Evolutionary conservation across 2,113 vertebrate species (phyloP).

Genomic region (Alligator mississippiensis): DNA sequence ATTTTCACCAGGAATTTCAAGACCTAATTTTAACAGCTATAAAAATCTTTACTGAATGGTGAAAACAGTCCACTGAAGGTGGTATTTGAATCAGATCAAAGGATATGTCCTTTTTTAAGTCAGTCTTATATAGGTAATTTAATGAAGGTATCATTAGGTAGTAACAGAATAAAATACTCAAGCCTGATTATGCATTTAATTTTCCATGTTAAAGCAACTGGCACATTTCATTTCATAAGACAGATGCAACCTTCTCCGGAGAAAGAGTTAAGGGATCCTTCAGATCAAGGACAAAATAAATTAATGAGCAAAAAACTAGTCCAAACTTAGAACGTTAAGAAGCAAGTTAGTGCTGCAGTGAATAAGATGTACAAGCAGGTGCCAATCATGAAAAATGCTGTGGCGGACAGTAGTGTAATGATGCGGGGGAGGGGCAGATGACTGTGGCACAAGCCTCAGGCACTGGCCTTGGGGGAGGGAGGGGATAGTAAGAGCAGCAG

Average conservation of each 20-base stretch:
- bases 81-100: not conserved
- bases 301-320: not conserved
- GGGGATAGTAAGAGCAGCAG: no score
- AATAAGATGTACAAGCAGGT: not conserved
- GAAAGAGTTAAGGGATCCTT: not conserved
- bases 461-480: no score
- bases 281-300: not conserved
- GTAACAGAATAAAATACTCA: not conserved
- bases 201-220: not conserved
- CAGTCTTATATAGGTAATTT: accelerated
- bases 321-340: not conserved
- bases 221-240: not conserved
- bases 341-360: not conserved
- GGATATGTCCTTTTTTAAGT: not conserved
- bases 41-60: not conserved
- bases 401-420: no score
- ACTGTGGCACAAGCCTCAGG: no score
- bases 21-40: not conserved
- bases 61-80: not conserved
- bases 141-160: not conserved
- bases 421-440: no score
- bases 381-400: no score
- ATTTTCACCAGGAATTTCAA: not conserved
- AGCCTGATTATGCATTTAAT: not conserved
- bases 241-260: not conserved